phyloP scores from a whole-genome alignment of 2,888 invertebrate species.

The Tipula lateralis region DNA sequence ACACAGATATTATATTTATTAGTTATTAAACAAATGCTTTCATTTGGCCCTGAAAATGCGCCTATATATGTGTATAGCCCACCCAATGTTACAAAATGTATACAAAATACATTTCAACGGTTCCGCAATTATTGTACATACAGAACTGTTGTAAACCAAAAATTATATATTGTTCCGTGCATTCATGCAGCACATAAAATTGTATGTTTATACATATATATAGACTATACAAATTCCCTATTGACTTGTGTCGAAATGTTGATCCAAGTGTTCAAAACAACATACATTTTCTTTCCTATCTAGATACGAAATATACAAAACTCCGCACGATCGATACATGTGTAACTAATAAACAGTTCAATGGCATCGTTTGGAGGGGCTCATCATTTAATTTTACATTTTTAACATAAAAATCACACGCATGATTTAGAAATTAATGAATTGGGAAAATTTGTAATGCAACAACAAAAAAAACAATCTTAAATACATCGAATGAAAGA shows the following conservation, averaged over 20 bases:
- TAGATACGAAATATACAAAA: not conserved
- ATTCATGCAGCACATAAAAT: not conserved
- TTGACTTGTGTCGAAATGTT: slow-evolving; percentile 1
- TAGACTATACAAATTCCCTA: not conserved
- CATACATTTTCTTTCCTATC: not conserved
- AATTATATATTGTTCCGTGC: not conserved
- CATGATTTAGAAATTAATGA: slow-evolving; percentile 19
- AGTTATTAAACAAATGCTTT: not conserved
- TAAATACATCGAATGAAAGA: not conserved
- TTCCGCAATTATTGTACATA: not conserved
- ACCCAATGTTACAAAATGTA: not conserved
- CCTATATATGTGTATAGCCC: not conserved
- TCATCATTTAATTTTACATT: not conserved
- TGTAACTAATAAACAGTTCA: slow-evolving; percentile 15
- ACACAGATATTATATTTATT: not conserved
- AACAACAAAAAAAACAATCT: not conserved
- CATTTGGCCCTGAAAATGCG: not conserved
- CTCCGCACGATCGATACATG: not conserved
- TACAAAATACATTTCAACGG: not conserved
- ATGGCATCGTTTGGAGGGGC: not conserved
- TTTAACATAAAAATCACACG: not conserved
- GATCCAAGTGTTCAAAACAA: not conserved
- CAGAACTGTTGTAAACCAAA: not conserved
- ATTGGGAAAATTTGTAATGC: not conserved
- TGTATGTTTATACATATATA: not conserved